Conservation (phyloP, 2,888 invertebrate species). For the Harpalus rufipes region DNA sequence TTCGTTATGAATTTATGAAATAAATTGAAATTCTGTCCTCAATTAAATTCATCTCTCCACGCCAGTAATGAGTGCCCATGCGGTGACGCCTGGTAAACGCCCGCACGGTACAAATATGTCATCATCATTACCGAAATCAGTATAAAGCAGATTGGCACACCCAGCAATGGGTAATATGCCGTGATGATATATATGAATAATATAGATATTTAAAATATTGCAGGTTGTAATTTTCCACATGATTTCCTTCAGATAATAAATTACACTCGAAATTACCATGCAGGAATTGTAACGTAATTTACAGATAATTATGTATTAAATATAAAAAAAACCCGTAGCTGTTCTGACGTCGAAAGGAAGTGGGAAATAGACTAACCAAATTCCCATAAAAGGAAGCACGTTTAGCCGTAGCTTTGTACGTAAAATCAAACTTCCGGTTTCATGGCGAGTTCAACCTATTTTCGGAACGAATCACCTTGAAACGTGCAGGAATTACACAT, state of each 20-base stretch:
- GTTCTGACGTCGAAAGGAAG: conserved; percentile 10
- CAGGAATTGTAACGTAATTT: neutral
- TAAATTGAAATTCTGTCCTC: too few relatives aligned
- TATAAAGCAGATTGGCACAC: too few relatives aligned
- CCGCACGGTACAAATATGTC: too few relatives aligned
- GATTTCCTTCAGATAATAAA: neutral
- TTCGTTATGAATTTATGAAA: too few relatives aligned
- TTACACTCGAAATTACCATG: neutral
- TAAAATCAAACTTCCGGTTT: conserved; percentile 57
- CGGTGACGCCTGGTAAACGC: too few relatives aligned
- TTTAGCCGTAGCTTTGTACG: conserved; percentile 32
- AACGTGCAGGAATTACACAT: conserved; percentile 4
- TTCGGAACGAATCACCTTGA: conserved; percentile 42
- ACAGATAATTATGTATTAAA: neutral
- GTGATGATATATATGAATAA: too few relatives aligned
- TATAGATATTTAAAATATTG: too few relatives aligned
- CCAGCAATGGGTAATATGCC: too few relatives aligned
- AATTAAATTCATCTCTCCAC: too few relatives aligned
- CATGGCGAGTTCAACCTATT: conserved; percentile 11
- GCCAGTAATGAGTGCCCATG: too few relatives aligned
- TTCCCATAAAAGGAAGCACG: conserved; percentile 46
- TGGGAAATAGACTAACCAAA: conserved; percentile 20
- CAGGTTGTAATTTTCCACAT: neutral
- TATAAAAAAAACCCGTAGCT: neutral
- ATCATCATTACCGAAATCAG: too few relatives aligned